Conservation (phyloP, 2,797 vertebrate species). For the Rhabdomys pumilio region DNA sequence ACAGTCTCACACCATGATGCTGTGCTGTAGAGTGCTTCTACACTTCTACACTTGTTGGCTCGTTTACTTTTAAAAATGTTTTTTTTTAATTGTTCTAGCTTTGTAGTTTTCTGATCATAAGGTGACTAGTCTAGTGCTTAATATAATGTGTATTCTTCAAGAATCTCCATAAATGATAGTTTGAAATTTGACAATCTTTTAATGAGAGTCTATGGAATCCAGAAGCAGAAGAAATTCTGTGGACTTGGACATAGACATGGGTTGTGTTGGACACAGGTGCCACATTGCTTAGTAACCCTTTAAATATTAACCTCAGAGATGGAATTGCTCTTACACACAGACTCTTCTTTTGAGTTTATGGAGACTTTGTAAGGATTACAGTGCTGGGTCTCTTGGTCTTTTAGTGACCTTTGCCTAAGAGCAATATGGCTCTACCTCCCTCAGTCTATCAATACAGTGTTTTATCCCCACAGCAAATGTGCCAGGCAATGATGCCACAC, state of each 20-base stretch:
- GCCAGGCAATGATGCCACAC: neutral
- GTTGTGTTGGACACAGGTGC: neutral
- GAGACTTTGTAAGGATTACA: slow-evolving; percentile 60
- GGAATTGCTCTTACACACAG: neutral
- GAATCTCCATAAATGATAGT: neutral
- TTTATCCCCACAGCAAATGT: neutral
- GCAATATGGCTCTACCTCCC: slow-evolving; percentile 50
- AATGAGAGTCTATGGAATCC: neutral
- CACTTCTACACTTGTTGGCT: neutral
- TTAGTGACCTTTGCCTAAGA: slow-evolving; percentile 57
- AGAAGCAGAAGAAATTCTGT: neutral
- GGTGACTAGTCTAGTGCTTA: slow-evolving; percentile 21
- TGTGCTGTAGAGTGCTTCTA: neutral
- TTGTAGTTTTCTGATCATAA: neutral
- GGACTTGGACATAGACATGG: neutral
- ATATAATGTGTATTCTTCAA: neutral
- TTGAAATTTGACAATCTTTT: slow-evolving; percentile 3
- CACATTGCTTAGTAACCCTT: neutral
- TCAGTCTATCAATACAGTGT: neutral
- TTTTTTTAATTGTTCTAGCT: slow-evolving; percentile 18
- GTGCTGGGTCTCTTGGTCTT: slow-evolving; percentile 51
- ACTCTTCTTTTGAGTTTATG: neutral
- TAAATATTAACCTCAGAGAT: slow-evolving; percentile 11
- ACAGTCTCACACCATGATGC: too few species aligned
- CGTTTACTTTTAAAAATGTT: neutral